phyloP scores from a whole-genome alignment of 2,797 vertebrate genomes.

The Myoxocephalus aenaeus region DNA sequence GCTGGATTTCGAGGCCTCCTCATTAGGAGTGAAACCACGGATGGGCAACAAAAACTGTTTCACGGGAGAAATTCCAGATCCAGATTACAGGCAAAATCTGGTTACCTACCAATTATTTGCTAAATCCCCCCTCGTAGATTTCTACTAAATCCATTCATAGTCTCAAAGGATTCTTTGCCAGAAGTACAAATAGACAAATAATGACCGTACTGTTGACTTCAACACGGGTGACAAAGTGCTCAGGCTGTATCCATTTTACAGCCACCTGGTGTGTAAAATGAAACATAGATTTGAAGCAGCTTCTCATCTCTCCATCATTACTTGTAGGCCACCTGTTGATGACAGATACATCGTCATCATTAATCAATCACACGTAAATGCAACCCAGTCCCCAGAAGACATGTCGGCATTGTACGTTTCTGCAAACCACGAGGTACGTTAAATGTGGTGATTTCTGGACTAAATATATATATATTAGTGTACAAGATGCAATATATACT shows the following conservation, averaged over 20 bases:
- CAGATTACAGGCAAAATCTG: conserved; percentile 8
- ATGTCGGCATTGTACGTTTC: neutral
- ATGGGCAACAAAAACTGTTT: conserved; percentile 6
- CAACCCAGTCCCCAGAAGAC: neutral
- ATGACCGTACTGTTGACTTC: neutral
- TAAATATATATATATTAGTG: neutral
- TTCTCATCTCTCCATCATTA: neutral
- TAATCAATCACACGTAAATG: neutral
- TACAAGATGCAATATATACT: too few relatives aligned
- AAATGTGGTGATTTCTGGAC: neutral
- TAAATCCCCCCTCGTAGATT: neutral
- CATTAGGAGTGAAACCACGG: neutral
- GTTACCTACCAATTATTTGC: neutral
- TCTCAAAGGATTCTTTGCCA: neutral
- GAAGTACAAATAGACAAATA: neutral
- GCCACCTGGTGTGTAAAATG: neutral
- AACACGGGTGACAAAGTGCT: neutral
- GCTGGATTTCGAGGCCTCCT: neutral
- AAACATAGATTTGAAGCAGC: neutral
- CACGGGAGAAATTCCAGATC: neutral
- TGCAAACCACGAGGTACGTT: neutral
- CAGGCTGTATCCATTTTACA: neutral
- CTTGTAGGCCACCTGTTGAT: neutral
- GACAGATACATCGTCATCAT: neutral
- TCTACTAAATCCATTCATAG: neutral